phyloP scores from a whole-genome alignment of 2,888 invertebrate genomes.

The Acronicta leporina region DNA sequence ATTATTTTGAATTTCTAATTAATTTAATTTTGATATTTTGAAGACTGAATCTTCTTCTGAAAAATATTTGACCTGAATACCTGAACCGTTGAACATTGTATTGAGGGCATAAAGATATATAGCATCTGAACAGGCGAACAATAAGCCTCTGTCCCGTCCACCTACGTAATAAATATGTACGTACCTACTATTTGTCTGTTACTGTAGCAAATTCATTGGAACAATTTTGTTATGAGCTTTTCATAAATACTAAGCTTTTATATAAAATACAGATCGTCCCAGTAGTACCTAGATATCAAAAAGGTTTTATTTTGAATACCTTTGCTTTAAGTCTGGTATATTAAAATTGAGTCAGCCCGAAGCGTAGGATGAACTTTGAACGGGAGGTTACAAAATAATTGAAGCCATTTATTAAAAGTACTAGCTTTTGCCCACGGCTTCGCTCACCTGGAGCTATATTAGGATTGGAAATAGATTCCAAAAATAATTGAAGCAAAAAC shows the following conservation, averaged over 20 bases:
- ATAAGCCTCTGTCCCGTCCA: slow-evolving; percentile 7
- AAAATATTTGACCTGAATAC: no score
- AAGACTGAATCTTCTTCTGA: no score
- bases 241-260: slow-evolving; percentile 37
- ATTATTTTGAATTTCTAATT: no score
- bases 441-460: no score
- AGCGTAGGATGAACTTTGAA: not conserved
- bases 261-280: slow-evolving; percentile 6
- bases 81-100: not conserved
- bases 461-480: no score
- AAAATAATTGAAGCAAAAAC: no score
- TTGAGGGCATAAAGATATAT: no score
- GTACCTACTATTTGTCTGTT: slow-evolving; percentile 10
- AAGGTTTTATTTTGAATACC: slow-evolving; percentile 14
- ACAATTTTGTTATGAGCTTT: slow-evolving; percentile 39
- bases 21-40: no score
- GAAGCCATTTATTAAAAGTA: not conserved
- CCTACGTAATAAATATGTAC: slow-evolving; percentile 29
- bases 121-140: slow-evolving; percentile 8
- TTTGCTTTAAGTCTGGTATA: not conserved
- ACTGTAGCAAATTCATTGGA: slow-evolving; percentile 34
- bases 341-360: not conserved
- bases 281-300: not conserved
- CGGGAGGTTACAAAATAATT: not conserved
- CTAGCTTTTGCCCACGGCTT: no score